Percentiles rank a stretch among this genome's conserved stretches.
These are phyloP conservation scores for Limnodromus scolopaceus DNA, from an alignment of 2,797 vertebrate genomes.

Conservation along the genomic window DNA sequence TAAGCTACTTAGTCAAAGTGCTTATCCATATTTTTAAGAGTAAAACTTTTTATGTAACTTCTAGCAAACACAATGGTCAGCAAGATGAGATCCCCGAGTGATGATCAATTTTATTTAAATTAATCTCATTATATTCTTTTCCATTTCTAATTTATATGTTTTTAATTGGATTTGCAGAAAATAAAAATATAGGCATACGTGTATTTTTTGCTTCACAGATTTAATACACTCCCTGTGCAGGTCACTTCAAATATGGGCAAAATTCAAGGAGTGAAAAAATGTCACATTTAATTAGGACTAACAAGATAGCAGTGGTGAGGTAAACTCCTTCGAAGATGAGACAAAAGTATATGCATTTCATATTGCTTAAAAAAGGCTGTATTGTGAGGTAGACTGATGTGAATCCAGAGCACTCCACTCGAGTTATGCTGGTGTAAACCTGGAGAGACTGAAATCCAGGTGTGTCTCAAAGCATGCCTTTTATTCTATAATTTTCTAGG, in stretches of 20 bases:
- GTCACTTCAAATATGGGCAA: conserved; percentile 48
- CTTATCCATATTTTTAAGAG: background rate
- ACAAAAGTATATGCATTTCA: conserved; percentile 15
- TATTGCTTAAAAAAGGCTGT: background rate
- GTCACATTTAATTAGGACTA: conserved; percentile 63
- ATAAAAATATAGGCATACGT: background rate
- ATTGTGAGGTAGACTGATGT: background rate
- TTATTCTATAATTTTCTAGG: background rate
- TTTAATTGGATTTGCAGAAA: conserved; percentile 10
- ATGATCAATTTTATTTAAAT: background rate
- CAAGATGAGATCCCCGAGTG: background rate
- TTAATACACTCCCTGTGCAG: conserved; percentile 47
- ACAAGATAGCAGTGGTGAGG: background rate
- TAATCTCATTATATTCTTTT: background rate
- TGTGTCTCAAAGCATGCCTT: background rate
- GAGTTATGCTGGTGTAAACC: background rate
- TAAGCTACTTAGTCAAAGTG: background rate
- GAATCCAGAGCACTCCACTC: background rate
- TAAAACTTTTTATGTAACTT: background rate
- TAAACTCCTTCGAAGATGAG: background rate
- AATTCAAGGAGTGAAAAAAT: conserved; percentile 71
- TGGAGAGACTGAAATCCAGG: background rate
- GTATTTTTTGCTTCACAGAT: conserved; percentile 28
- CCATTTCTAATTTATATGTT: background rate
- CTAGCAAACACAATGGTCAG: background rate